Evolutionary conservation across 2,888 invertebrate genomes (phyloP).

Genomic region (Autographa gamma): DNA sequence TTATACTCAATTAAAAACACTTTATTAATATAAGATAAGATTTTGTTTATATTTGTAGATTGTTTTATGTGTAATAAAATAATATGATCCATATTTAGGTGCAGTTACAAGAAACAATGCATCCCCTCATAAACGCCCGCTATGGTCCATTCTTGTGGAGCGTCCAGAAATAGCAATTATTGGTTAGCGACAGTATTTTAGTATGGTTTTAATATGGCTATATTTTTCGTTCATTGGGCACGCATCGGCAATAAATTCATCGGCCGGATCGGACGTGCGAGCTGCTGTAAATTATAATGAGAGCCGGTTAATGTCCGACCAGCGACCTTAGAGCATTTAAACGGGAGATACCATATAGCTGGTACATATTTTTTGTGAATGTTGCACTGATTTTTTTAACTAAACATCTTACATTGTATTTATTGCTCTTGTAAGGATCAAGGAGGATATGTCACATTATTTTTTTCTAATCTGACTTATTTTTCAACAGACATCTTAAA

Average conservation of each 20-base stretch:
- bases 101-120: conserved; percentile 32
- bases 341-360: conserved; percentile 3
- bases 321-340: conserved; percentile 46
- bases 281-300: conserved; percentile 86
- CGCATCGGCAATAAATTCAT: conserved; percentile 84
- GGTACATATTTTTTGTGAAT: background rate
- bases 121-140: conserved; percentile 26
- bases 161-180: conserved; percentile 53
- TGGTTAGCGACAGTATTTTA: conserved; percentile 65
- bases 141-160: conserved; percentile 50
- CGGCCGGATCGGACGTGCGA: conserved; percentile 77
- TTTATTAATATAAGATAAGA: background rate
- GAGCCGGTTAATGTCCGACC: conserved; percentile 73
- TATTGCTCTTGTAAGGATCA: too few species aligned
- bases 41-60: too few species aligned
- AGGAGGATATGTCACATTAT: too few species aligned
- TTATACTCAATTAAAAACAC: too few species aligned
- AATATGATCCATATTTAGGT: background rate
- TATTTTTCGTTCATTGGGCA: conserved; percentile 77
- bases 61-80: background rate
- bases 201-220: conserved; percentile 77
- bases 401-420: too few species aligned
- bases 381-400: background rate
- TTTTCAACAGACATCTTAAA: too few species aligned
- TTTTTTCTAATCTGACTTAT: too few species aligned